These are phyloP conservation scores for Gorsachius magnificus DNA, from an alignment of 2,797 vertebrate genomes.

Conservation along the genomic window DNA sequence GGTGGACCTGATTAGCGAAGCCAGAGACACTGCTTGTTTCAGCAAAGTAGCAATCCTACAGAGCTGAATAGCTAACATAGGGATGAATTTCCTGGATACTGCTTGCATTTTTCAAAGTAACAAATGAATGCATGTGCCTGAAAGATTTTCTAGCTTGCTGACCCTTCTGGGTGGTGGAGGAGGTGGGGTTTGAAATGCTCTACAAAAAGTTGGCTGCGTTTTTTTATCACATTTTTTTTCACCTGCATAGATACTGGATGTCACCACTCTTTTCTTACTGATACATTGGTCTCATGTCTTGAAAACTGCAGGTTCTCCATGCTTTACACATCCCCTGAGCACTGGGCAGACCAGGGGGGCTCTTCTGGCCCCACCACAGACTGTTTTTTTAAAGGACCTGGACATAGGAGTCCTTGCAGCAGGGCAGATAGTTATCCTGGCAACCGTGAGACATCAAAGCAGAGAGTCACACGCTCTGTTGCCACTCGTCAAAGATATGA, in stretches of 20 bases:
- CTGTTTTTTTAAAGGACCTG: background rate
- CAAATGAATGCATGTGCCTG: background rate
- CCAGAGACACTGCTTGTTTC: background rate
- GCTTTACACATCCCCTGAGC: background rate
- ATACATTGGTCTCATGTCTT: background rate
- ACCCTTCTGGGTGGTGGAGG: background rate
- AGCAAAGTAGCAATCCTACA: background rate
- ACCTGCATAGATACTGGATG: background rate
- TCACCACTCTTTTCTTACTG: background rate
- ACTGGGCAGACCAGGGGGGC: background rate
- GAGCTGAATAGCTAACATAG: background rate
- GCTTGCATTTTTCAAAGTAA: background rate
- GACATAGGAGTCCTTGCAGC: background rate
- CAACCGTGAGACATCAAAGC: background rate
- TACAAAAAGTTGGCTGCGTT: background rate
- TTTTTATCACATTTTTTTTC: background rate
- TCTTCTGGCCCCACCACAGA: background rate
- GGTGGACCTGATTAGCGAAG: background rate
- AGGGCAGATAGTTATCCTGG: background rate
- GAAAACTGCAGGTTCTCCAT: background rate
- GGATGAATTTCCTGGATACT: background rate
- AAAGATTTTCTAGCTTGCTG: background rate
- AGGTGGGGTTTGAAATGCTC: background rate
- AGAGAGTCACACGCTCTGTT: background rate
- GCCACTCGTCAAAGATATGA: fast-evolving